Evolutionary conservation across 1,140 invertebrate species (phyloP), one percentile per base, ranked within the genome.

Genomic region (Aphelinus atriplicis): DNA sequence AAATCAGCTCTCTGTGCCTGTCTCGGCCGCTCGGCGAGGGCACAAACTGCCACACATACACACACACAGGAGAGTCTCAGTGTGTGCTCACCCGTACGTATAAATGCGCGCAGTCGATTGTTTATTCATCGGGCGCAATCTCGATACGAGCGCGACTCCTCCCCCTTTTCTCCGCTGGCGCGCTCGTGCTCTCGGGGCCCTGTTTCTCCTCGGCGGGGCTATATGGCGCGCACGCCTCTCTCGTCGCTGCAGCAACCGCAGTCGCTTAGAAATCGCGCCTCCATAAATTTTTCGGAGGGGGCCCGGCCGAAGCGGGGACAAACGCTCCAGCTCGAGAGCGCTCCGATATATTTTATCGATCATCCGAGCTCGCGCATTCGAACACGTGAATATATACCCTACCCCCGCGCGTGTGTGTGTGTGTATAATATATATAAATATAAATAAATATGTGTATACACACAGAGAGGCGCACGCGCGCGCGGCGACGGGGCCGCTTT

Each of bases 341-440:
- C 45, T 43, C 65, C 51, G 61, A 63, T 69, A 75, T 75, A 75
- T 70, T 75, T 75, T 75, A 75, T 75, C 73, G 73, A 75, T 69
- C 73, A 45, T 51, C 55, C 26, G 26, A 26, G 26, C 26, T 26
- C 26, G 26, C 26, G 26, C 26, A 26, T 26, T 26, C 26, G 26
- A 26, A 26, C 26, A 26, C 26, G 26, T 26, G 26, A 26, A 26
- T 26, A 26, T 26, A 26, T 26, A 26, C 26, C 26, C 26, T 26
- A 26, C 26, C 26, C 26, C 26, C 26, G 26, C 26, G 26, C 26
- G 26, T 26, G 26, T 26, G 26, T 26, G 26, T 26, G 26, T 26
- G 26, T 26, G 26, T 26, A 26, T 26, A 26, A 26, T 26, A 26
- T 0, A 26, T 26, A 26, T 26, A 26, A 26, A 26, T 26, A 26